Conservation (phyloP, 2,888 invertebrate genomes). For the Holacanthella duospinosa region DNA sequence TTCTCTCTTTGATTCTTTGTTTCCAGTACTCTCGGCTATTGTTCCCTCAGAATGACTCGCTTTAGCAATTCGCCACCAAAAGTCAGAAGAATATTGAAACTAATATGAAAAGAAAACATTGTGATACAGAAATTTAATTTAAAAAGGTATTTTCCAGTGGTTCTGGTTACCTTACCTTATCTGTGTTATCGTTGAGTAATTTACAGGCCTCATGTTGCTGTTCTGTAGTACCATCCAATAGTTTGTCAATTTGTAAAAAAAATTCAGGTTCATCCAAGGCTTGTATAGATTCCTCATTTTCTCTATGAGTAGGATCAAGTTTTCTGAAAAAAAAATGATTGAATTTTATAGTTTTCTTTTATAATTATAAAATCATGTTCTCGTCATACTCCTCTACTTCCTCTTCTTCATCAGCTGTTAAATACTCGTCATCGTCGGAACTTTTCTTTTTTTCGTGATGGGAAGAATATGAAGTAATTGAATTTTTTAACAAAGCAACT, state of each 20-base stretch:
- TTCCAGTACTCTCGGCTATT: slow-evolving; percentile 37
- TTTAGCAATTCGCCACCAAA: slow-evolving; percentile 44
- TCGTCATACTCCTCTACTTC: slow-evolving; percentile 11
- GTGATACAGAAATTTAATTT: neutral
- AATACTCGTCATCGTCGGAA: slow-evolving; percentile 28
- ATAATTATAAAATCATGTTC: neutral
- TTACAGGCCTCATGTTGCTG: slow-evolving; percentile 41
- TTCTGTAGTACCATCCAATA: slow-evolving; percentile 40
- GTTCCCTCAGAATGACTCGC: slow-evolving; percentile 41
- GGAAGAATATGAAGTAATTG: neutral
- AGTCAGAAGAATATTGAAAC: slow-evolving; percentile 40
- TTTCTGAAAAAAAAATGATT: too few species aligned
- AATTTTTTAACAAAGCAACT: slow-evolving; percentile 20
- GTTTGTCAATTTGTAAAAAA: slow-evolving; percentile 40
- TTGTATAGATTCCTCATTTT: neutral
- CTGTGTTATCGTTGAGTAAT: slow-evolving; percentile 39
- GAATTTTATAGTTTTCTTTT: too few species aligned
- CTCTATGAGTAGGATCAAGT: too few species aligned
- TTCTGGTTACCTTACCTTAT: slow-evolving; percentile 35
- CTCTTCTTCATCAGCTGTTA: slow-evolving; percentile 22
- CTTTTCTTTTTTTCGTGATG: neutral
- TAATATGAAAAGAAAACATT: slow-evolving; percentile 26
- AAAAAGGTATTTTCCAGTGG: neutral
- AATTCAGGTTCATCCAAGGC: slow-evolving; percentile 10
- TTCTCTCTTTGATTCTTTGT: slow-evolving; percentile 39